Percentiles rank a stretch among this genome's conserved stretches.
These are phyloP conservation scores for Apostichopus leukothele DNA, from an alignment of 53 echinoderm and acorn worm genomes.

Conservation along the genomic window DNA sequence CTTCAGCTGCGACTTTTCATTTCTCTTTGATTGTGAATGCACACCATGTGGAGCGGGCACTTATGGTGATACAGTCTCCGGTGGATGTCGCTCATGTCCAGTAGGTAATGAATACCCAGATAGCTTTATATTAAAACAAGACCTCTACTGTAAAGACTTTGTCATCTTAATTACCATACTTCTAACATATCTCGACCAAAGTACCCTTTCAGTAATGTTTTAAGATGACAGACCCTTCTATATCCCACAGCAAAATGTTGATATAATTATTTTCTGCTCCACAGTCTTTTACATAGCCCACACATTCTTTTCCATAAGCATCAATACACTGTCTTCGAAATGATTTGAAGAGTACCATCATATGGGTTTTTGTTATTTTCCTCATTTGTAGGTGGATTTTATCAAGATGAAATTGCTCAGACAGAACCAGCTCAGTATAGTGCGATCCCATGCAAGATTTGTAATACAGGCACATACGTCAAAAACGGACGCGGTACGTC, in stretches of 20 bases:
- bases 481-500: conserved; percentile 3
- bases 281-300: too few relatives aligned
- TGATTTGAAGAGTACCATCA: too few relatives aligned
- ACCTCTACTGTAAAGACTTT: too few relatives aligned
- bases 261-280: too few relatives aligned
- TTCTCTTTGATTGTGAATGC: neutral
- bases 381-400: conserved; percentile 17
- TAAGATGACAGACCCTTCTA: too few relatives aligned
- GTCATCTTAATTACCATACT: too few relatives aligned
- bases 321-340: too few relatives aligned
- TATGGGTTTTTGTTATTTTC: too few relatives aligned
- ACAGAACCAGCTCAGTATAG: neutral
- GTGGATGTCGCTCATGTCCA: neutral
- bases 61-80: neutral
- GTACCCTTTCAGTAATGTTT: too few relatives aligned
- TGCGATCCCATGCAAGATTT: neutral
- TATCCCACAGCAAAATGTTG: too few relatives aligned
- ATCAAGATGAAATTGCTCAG: conserved; percentile 12
- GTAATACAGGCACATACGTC: neutral
- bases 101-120: neutral
- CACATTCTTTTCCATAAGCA: too few relatives aligned
- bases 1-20: neutral
- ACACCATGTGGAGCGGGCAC: neutral
- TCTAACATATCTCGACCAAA: too few relatives aligned
- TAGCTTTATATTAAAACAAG: neutral